Conservation (phyloP, 2,797 vertebrate genomes). For the Ateles fusciceps region DNA sequence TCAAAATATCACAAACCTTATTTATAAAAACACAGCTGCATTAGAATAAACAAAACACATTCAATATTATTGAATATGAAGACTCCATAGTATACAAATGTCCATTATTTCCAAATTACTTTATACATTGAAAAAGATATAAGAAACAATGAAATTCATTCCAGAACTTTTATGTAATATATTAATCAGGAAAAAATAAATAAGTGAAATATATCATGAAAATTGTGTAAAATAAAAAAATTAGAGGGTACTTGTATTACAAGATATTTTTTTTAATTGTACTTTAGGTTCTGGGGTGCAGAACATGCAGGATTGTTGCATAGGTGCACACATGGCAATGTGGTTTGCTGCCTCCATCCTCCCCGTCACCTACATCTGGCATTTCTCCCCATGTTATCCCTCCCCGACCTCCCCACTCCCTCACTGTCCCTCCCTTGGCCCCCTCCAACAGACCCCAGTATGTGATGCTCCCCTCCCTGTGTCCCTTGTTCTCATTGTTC, state of each 20-base stretch:
- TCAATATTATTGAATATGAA: background rate
- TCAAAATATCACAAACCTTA: background rate
- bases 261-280: slow-evolving; percentile 3
- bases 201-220: background rate
- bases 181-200: background rate
- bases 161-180: slow-evolving; percentile 1
- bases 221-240: slow-evolving; percentile 5
- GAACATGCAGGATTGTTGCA: no score
- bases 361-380: no score
- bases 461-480: no score
- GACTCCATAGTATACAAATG: background rate
- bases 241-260: background rate
- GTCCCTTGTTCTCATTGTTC: no score
- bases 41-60: background rate
- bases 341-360: no score
- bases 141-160: background rate
- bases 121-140: background rate
- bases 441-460: no score
- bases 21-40: background rate
- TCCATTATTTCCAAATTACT: background rate
- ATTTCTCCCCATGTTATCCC: no score
- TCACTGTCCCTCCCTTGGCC: no score
- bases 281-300: no score
- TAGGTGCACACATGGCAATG: no score
- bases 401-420: no score